Conservation (phyloP, 2,797 vertebrate genomes). For the Coregonus sp. region DNA sequence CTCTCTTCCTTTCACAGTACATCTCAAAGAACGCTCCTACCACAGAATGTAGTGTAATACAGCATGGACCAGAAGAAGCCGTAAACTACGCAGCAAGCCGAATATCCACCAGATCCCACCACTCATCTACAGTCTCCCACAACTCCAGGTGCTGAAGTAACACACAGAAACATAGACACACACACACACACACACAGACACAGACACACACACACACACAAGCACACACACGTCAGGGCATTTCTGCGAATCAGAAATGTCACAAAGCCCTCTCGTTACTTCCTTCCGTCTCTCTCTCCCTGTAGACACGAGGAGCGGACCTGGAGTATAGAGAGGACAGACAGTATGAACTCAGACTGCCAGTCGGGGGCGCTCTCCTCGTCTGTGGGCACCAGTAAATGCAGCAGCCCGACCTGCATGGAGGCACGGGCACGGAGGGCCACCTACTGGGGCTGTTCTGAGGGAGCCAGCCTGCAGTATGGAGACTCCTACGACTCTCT, state of each 20-base stretch:
- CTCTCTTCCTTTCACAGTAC: conserved; percentile 73
- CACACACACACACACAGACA: background rate
- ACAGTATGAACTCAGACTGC: conserved; percentile 93
- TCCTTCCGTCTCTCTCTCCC: background rate
- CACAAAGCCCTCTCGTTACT: background rate
- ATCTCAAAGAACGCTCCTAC: conserved; percentile 91
- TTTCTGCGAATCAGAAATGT: background rate
- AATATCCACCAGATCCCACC: conserved; percentile 92
- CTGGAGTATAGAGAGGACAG: conserved; percentile 94
- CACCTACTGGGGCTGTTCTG: conserved; percentile 83
- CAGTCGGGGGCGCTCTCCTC: conserved; percentile 93
- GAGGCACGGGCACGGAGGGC: conserved; percentile 85
- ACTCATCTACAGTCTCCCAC: conserved; percentile 93
- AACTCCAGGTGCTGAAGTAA: conserved; percentile 86
- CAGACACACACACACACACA: background rate
- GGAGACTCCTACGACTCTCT: conserved; percentile 94
- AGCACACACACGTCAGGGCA: background rate
- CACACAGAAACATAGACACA: conserved; percentile 56
- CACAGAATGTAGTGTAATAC: conserved; percentile 90
- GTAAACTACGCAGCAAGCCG: conserved; percentile 90
- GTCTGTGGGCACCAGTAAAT: conserved; percentile 96
- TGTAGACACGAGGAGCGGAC: conserved; percentile 93
- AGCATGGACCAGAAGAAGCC: conserved; percentile 89
- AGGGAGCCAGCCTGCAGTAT: conserved; percentile 79
- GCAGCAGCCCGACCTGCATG: conserved; percentile 95